Base-by-base conservation (phyloP, 2,888 invertebrate species). In the Lasioglossum vierecki region DNA sequence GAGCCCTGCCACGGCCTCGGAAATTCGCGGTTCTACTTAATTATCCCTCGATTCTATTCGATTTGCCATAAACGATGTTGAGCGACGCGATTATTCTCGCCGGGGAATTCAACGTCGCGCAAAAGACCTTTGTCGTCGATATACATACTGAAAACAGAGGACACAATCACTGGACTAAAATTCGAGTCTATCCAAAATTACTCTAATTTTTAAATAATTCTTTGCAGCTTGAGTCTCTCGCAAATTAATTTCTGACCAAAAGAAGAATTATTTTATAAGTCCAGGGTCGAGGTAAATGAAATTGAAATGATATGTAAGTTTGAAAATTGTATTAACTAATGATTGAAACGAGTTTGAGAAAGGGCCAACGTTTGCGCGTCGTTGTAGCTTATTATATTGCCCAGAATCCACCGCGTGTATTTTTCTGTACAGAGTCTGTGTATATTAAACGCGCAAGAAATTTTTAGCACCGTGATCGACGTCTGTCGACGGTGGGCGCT, bases 1-100 rank as follows among this genome's bases (percentile, higher is more conserved):
- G 82, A 88, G 79, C 83, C 84, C 83, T 82, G 83, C 79, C 89
- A 84, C 77, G 87, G 75, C 77, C 80, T 78, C 66, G 76, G 79
- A 85, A 85, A 53, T 22, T 22, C 71, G 71, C 44, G 26, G 15
- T 26, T 82, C 82, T 77, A 85, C 79, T 72, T 83, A 79, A 76
- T 66, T 35, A 82, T 79, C 82, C 73, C 80, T 57, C 35, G 73
- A 84, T 88, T 86, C 46, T 76, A 85, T 74, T 88, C 63, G 63
- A 77, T 84, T 90, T 89, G 76, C 82, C 83, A 75, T 74, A 82
- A 70, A 68, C 76, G 74, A 68, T 75, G 49, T 77, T 73, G 49
- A 63, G 63, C 68, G 53, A 76, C 41, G 39, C 82, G 73, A 63
- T 22, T 22, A 39, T 39, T 39, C 68, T 68, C 68, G 68, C 68